phyloP scores from a whole-genome alignment of 2,113 vertebrate genomes.

The Mirounga angustirostris region DNA sequence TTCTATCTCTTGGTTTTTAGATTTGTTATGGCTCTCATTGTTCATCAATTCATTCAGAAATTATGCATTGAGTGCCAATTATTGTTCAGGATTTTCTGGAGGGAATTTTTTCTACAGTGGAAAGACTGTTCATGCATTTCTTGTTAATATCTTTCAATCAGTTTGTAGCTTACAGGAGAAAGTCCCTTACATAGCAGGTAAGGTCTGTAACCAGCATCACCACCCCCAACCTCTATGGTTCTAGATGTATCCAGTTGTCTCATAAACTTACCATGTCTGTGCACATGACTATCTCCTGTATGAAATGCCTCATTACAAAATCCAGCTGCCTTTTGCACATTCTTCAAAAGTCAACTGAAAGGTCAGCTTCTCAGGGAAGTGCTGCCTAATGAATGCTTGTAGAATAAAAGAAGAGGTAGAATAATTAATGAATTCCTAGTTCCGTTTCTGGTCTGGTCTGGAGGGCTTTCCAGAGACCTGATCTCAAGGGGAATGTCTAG shows the following conservation, averaged over 20 bases:
- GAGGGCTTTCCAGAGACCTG: background rate
- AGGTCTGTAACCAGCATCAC: background rate
- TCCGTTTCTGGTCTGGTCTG: background rate
- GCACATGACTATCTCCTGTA: background rate
- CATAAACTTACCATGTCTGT: background rate
- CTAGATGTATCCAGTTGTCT: background rate
- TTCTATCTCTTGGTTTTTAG: background rate
- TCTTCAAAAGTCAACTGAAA: background rate
- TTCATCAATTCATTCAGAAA: background rate
- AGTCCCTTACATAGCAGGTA: background rate
- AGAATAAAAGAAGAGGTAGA: background rate
- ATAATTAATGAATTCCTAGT: background rate
- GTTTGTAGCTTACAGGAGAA: background rate
- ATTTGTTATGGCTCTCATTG: background rate
- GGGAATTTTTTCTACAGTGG: conserved; percentile 17
- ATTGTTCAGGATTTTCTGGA: background rate
- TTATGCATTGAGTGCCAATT: background rate
- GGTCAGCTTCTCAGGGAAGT: background rate
- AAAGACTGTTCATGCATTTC: background rate
- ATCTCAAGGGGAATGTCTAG: background rate
- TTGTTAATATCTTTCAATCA: background rate
- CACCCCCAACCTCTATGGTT: background rate
- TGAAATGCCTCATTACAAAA: background rate
- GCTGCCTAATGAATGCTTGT: background rate
- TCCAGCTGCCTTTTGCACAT: background rate